Evolutionary conservation across 2,888 invertebrate species (phyloP).

Genomic region (Leptothorax acervorum): DNA sequence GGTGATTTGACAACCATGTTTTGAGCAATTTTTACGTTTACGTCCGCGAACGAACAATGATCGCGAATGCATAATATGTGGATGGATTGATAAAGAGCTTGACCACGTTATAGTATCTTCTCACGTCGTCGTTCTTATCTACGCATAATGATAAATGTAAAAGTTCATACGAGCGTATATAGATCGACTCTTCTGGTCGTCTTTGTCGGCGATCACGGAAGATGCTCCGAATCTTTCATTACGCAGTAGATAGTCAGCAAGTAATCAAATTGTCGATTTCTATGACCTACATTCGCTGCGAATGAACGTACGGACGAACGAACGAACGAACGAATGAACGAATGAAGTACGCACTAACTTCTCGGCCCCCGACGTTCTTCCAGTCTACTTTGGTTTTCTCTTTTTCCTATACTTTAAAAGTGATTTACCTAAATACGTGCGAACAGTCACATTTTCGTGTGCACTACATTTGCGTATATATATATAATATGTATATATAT

Average conservation of each 20-base stretch:
- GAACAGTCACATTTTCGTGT: constrained; percentile 84
- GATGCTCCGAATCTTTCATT: constrained; percentile 24
- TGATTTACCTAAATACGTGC: constrained; percentile 83
- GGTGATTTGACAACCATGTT: constrained; percentile 37
- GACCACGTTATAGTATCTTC: background rate
- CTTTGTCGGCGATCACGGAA: constrained; percentile 10
- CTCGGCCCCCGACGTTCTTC: constrained; percentile 70
- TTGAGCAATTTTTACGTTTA: constrained; percentile 67
- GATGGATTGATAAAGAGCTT: constrained; percentile 13
- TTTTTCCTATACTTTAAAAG: constrained; percentile 77
- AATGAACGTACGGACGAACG: constrained; percentile 24
- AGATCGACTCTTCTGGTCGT: constrained; percentile 33
- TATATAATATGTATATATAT: constrained; percentile 68
- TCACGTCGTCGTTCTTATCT: constrained; percentile 35
- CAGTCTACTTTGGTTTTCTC: constrained; percentile 71
- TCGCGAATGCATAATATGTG: constrained; percentile 20
- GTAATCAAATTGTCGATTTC: constrained; percentile 27
- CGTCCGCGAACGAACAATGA: constrained; percentile 36
- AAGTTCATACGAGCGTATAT: constrained; percentile 8
- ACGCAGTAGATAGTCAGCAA: constrained; percentile 11
- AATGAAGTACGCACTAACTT: constrained; percentile 59
- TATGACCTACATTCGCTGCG: constrained; percentile 3
- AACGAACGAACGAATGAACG: constrained; percentile 41
- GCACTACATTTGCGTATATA: constrained; percentile 81
- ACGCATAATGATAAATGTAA: constrained; percentile 22